A percentile compares a stretch with the other conserved stretches of the same genome.
These are phyloP conservation scores for Coreius guichenoti DNA, from an alignment of 2,797 vertebrate species.

Conservation along the genomic window DNA sequence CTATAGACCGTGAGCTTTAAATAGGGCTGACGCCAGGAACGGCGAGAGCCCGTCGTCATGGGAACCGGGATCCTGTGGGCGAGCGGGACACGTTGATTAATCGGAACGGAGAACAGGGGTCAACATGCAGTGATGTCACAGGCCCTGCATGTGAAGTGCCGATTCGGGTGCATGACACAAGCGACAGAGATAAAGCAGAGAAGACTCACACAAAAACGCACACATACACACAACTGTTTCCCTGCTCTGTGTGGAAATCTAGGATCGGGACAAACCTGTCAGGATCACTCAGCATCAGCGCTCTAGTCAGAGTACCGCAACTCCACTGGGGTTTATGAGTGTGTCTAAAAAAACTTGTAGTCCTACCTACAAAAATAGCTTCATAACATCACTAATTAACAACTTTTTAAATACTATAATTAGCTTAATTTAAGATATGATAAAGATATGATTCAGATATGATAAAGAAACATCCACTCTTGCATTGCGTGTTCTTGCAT, in stretches of 20 bases:
- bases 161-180: background rate
- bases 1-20: slow-evolving; percentile 72
- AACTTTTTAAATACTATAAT: background rate
- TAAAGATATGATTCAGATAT: background rate
- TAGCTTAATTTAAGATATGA: background rate
- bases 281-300: slow-evolving; percentile 25
- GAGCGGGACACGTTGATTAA: slow-evolving; percentile 67
- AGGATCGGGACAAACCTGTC: slow-evolving; percentile 39
- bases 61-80: slow-evolving; percentile 69
- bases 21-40: slow-evolving; percentile 77
- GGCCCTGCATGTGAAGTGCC: slow-evolving; percentile 2
- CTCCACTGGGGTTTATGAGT: background rate
- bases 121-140: slow-evolving; percentile 45
- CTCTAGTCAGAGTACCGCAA: background rate
- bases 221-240: background rate
- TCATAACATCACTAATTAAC: background rate
- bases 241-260: slow-evolving; percentile 3
- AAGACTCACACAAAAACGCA: background rate
- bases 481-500: background rate
- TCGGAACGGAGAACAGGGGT: slow-evolving; percentile 50
- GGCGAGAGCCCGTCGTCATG: slow-evolving; percentile 76
- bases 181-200: background rate
- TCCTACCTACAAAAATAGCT: background rate
- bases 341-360: slow-evolving; percentile 3
- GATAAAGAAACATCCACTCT: background rate